Evolutionary conservation across 2,888 invertebrate species (phyloP), one percentile per base, ranked within the genome.

Genomic region (Drosophila ezoana): DNA sequence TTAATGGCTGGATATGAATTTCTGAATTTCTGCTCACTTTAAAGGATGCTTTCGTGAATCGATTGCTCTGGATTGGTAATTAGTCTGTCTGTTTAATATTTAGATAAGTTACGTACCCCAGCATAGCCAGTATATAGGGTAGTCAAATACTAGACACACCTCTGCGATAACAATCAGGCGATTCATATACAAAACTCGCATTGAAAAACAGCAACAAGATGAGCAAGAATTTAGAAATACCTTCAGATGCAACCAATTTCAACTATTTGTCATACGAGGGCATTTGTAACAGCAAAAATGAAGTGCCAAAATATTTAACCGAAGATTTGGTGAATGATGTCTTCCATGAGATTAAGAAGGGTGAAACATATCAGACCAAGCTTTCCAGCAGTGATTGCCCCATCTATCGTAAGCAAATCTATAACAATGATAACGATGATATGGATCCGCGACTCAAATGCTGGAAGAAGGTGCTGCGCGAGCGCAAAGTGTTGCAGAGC

Each of bases 401-500:
- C 1, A 20, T 5, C 1, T 8, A 1, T 1, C 13, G 6, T 1
- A n/a, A 10, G 1, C 13, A 35, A 3, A 4, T 18, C 9, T 2
- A 14, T 9, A 14, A 10, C 3, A 10, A 8, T n/a, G 67, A 66
- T 5, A 64, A 79, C 6, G 78, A 76, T 9, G 81, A 74, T 18
- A 43, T 86, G 67, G 90, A 91, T 63, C 89, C 78, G 2, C 87
- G 90, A 5, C 77, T 90, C 6, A 62, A 72, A 14, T 68, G 68
- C 63, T 90, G 91, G 91, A 76, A 81, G 4, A 62, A 81, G 6
- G 44, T 77, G 40, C 49, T 90, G 18, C 47, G 57, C 3, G 67
- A 84, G 10, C 84, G 90, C 0, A 49, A 68, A 4, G 8, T 35
- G 0, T 9, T 90, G 0, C 81, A 82, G 23, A 2, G 32, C 1